Evolutionary conservation across 1,140 invertebrate genomes (phyloP), one percentile per base, ranked within the genome.

Genomic region (Leptinotarsa texana): DNA sequence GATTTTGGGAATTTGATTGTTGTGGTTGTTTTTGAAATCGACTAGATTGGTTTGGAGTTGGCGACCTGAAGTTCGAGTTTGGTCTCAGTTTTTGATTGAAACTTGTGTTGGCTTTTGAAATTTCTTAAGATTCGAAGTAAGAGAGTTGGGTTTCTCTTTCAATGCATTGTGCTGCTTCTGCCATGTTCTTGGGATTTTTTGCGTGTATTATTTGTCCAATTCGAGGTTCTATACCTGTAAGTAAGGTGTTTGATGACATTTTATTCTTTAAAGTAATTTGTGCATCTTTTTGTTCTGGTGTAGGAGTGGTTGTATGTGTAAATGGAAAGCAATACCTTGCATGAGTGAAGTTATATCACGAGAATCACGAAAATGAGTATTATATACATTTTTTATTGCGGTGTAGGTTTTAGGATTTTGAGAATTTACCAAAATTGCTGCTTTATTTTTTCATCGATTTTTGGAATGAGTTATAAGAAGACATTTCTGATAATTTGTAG

Each of bases 91-190:
- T 33, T 33, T 33, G 27, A 33, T 11, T 17, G 63, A 22, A 21
- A 18, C 4, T 66, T 22, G 6, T 33, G 6, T 8, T 33, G 27
- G 5, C 1, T 18, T 66, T 66, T 66, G 22, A 18, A 33, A 33
- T 8, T 74, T 77, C 74, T 65, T 74, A 49, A 63, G 47, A 48
- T 65, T 77, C 67, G 13, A 74, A 74, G 57, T 77, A 77, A 13
- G 67, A 63, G 24, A 77, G 48, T 74, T 77, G 75, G 6, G 74
- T 18, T 74, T 76, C 72, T 3, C 67, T 48, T 51, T 57, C 63
- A 13, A 76, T 74, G 1, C 75, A 13, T 8, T n/a, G 13, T 24
- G 65, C 24, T 33, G 75, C 70, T 73, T 73, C n/a, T 27, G 67
- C 18, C 22, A 73, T 42, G 27, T 62, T 21, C 61, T 13, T 21